Conservation (phyloP, 2,797 vertebrate species). For the Clarias platycephalus region DNA sequence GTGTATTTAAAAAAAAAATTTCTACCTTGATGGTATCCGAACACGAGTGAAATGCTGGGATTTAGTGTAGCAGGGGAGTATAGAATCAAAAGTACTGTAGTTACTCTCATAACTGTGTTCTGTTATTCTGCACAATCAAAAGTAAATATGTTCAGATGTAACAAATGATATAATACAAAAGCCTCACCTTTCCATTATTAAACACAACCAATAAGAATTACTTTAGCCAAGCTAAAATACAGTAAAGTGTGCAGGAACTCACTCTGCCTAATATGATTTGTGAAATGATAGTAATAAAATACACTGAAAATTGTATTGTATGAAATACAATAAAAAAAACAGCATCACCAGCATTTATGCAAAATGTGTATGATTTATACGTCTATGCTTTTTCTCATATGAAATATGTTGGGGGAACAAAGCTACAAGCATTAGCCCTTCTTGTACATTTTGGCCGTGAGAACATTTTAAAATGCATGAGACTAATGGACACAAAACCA, state of each 20-base stretch:
- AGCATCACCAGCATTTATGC: background rate
- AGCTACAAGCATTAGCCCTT: background rate
- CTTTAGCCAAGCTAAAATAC: background rate
- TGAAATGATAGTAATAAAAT: background rate
- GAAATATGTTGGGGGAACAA: background rate
- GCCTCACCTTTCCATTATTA: background rate
- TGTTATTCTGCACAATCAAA: too few species aligned
- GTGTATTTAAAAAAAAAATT: too few species aligned
- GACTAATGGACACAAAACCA: background rate
- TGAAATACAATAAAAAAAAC: background rate
- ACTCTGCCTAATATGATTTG: background rate
- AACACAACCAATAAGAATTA: background rate
- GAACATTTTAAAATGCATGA: background rate
- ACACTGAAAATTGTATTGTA: background rate
- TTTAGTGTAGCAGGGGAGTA: too few species aligned
- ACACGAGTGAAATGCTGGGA: too few species aligned
- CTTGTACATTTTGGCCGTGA: background rate
- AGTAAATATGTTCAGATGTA: background rate
- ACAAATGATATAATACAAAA: background rate
- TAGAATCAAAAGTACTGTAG: too few species aligned
- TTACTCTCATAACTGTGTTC: too few species aligned
- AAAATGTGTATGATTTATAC: background rate
- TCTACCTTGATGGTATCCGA: too few species aligned
- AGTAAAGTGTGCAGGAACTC: background rate
- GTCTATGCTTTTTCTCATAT: background rate